phyloP scores from a whole-genome alignment of 2,888 invertebrate species.

The Thelaira solivaga region DNA sequence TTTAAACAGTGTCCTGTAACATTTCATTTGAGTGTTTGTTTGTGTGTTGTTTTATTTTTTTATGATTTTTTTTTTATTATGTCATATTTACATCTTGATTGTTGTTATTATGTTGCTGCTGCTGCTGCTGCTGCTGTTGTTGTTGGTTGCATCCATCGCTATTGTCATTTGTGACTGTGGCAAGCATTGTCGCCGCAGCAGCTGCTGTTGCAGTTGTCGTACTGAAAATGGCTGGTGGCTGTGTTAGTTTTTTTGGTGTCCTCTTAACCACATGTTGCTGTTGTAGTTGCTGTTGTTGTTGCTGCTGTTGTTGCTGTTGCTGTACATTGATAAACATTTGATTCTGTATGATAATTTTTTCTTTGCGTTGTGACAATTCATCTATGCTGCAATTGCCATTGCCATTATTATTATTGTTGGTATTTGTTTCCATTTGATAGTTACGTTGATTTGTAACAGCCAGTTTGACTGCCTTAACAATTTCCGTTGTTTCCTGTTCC shows the following conservation, averaged over 20 bases:
- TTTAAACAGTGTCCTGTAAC: conserved; percentile 54
- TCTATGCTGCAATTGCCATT: conserved; percentile 53
- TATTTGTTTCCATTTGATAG: conserved; percentile 73
- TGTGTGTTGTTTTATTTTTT: conserved; percentile 34
- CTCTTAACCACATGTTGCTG: conserved; percentile 74
- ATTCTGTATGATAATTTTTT: conserved; percentile 75
- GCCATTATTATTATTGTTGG: conserved; percentile 74
- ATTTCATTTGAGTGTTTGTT: conserved; percentile 61
- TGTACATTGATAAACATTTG: conserved; percentile 75
- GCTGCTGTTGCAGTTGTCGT: conserved; percentile 57
- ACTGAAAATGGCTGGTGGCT: conserved; percentile 68
- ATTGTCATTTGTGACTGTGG: conserved; percentile 63
- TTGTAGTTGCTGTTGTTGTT: conserved; percentile 76
- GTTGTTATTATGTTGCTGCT: conserved; percentile 58
- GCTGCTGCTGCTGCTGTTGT: conserved; percentile 55
- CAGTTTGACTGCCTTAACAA: conserved; percentile 76
- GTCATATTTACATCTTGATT: conserved; percentile 73
- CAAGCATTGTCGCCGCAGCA: conserved; percentile 53
- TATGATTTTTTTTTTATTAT: conserved; percentile 61
- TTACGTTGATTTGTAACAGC: conserved; percentile 76
- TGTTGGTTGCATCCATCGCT: conserved; percentile 44
- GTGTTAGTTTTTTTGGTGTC: conserved; percentile 67
- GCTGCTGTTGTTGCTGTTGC: conserved; percentile 71
- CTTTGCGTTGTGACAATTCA: conserved; percentile 66
- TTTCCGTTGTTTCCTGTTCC: conserved; percentile 74